A percentile compares a stretch with the other conserved stretches of the same genome.
phyloP scores from a whole-genome alignment of 2,888 invertebrate species.

The Drosophila cognata region DNA sequence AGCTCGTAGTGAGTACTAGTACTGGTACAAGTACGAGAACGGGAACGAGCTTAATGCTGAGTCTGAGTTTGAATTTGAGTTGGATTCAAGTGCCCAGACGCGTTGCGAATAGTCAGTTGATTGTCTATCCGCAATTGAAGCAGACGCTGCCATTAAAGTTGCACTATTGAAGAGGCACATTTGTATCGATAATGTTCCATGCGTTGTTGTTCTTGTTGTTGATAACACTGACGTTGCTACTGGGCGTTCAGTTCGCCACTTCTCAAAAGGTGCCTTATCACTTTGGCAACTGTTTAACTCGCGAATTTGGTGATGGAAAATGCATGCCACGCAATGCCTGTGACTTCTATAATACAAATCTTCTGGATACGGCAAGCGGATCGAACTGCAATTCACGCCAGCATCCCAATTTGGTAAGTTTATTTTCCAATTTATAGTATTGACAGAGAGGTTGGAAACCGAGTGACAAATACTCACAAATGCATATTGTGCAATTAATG shows the following conservation, averaged over 20 bases:
- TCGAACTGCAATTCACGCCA: constrained; percentile 48
- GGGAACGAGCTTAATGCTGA: not conserved
- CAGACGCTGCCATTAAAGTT: constrained; percentile 4
- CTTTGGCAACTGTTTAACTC: constrained; percentile 52
- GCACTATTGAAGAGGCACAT: not conserved
- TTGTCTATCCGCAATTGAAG: constrained; percentile 37
- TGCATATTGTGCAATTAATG: not conserved
- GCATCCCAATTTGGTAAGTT: constrained; percentile 57
- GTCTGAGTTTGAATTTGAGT: not conserved
- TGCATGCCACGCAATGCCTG: constrained; percentile 43
- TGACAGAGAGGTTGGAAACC: not conserved
- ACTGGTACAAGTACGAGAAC: not conserved
- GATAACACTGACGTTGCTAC: constrained; percentile 9
- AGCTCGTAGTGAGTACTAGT: not conserved
- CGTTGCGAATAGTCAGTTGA: constrained; percentile 55
- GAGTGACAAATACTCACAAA: not conserved
- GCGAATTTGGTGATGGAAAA: constrained; percentile 48
- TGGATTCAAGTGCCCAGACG: constrained; percentile 3
- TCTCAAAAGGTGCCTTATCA: not conserved
- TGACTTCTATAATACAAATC: constrained; percentile 36
- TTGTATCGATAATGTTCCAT: not conserved
- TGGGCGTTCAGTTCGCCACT: constrained; percentile 2
- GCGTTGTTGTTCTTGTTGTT: not conserved
- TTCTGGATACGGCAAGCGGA: constrained; percentile 23
- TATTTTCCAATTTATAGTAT: not conserved